These are phyloP conservation scores for Macrotus californicus DNA, from an alignment of 2,113 vertebrate species.

Conservation along the genomic window DNA sequence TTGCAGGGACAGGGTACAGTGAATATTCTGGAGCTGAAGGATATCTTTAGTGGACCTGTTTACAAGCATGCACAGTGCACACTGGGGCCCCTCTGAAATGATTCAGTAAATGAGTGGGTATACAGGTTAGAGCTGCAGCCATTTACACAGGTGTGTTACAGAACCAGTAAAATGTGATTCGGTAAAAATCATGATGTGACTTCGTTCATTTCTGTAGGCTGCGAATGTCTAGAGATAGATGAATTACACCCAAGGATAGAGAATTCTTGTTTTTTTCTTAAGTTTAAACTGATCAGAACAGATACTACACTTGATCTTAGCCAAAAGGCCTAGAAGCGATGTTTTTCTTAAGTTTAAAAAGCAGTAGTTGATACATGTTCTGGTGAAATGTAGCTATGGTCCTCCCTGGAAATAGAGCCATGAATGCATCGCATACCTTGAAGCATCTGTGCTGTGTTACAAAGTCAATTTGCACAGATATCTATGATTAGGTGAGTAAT, in stretches of 20 bases:
- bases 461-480: neutral
- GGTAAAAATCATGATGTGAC: neutral
- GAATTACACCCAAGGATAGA: neutral
- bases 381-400: neutral
- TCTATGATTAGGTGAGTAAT: neutral
- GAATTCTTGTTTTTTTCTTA: neutral
- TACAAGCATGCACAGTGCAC: neutral
- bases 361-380: neutral
- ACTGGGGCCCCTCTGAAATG: neutral
- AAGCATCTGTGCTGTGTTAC: neutral
- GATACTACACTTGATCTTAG: too few relatives aligned
- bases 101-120: neutral
- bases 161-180: neutral
- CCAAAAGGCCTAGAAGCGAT: too few relatives aligned
- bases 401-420: neutral
- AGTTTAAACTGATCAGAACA: too few relatives aligned
- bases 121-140: neutral
- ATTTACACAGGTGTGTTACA: neutral
- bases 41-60: neutral
- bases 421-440: neutral
- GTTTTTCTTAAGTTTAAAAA: neutral
- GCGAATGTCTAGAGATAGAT: neutral
- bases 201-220: neutral
- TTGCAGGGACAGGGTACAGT: neutral
- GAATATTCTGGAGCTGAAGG: neutral